Evolutionary conservation across 2,113 vertebrate species (phyloP).

Genomic region (Brienomyrus brachyistius): DNA sequence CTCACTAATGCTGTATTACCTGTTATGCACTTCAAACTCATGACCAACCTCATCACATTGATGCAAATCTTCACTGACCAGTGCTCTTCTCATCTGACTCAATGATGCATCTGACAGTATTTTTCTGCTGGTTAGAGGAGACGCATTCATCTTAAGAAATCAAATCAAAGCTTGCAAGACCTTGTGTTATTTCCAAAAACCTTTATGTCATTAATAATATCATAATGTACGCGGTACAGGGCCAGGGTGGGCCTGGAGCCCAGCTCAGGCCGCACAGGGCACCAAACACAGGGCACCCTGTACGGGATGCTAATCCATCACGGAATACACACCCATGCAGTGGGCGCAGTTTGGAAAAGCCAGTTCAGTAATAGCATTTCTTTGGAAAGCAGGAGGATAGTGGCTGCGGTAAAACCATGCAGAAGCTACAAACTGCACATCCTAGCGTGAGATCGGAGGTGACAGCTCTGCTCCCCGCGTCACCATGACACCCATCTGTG

Average conservation of each 20-base stretch:
- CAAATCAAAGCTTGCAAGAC: too few relatives aligned
- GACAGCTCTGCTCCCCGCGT: background rate
- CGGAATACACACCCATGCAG: background rate
- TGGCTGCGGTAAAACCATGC: background rate
- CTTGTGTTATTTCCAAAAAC: too few relatives aligned
- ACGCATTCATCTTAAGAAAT: too few relatives aligned
- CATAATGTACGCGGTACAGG: background rate
- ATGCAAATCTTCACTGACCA: background rate
- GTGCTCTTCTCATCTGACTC: too few relatives aligned
- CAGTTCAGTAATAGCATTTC: background rate
- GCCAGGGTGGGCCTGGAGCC: background rate
- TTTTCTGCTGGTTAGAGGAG: too few relatives aligned
- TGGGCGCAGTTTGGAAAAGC: background rate
- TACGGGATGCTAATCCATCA: background rate
- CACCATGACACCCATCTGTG: background rate
- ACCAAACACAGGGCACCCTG: background rate
- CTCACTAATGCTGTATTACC: background rate
- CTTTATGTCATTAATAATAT: too few relatives aligned
- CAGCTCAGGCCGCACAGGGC: too few relatives aligned
- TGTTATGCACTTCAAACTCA: background rate
- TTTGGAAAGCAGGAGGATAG: background rate
- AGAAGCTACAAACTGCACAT: background rate
- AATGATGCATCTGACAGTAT: too few relatives aligned
- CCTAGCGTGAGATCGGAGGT: too few relatives aligned
- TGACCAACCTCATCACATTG: background rate